Base-by-base conservation (phyloP, 2,797 vertebrate species). In the Centroberyx gerrardi region DNA sequence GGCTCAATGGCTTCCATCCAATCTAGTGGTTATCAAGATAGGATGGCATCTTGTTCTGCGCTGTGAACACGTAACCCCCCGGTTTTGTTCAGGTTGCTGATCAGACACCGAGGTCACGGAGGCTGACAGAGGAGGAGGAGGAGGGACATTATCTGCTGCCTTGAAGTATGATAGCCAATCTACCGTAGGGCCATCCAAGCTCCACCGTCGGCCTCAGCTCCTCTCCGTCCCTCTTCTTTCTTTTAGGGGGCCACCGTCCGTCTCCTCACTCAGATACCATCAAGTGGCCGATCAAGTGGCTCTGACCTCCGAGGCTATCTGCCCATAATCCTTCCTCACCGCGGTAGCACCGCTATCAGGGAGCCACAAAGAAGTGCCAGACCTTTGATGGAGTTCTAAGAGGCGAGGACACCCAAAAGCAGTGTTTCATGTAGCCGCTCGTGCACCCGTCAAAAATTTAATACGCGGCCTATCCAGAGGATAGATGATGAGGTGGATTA, bases 21-120 rank as follows among this genome's bases (percentile, higher is more conserved):
- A 80, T 86, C 72, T n/a, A 15, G 71, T 1, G 40, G 69, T 83
- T 80, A 84, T 92, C 84, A 36, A 63, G 84, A 85, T 74, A 9
- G 33, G 74, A 77, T 22, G 62, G 51, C 62, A 62, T 78, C 71
- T 79, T n/a, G 73, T 79, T 88, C 66, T 54, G 18, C 29, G 36
- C 70, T 3, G 72, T 67, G 83, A 80, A 78, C 76, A 73, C 17
- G 42, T 62, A 60, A 80, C 83, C 72, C 63, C 22, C 4, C 3
- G 58, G 67, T 80, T 85, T 33, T 81, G 83, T 86, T 86, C 78
- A n/a, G 79, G 82, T 54, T 72, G 76, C 46, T 72, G 84, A 78
- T 87, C 88, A 68, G 77, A 87, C 64, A 48, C 22, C 40, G 74
- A 82, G 80, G 84, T 85, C 61, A 17, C 9, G 6, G 51, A 59